Base-by-base conservation (phyloP, 2,113 vertebrate genomes). In the Embiotoca jacksoni region DNA sequence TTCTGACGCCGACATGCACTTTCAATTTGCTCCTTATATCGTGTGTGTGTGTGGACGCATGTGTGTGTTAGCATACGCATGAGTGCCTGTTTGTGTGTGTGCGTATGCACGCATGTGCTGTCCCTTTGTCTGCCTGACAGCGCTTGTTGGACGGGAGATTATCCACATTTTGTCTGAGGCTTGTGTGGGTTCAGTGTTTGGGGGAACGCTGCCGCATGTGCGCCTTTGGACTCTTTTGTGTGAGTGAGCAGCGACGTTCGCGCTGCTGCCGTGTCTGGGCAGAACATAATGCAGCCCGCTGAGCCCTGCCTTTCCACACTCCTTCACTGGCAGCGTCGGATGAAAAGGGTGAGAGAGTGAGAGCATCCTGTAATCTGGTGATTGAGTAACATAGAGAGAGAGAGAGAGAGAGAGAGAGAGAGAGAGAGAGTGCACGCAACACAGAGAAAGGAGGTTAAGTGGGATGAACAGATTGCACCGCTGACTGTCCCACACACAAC, bases 391-490 rank as follows among this genome's bases (percentile, higher is more conserved):
- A 68, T 31, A 52, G 70, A 23, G 69, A 8, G 63, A 5, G 55
- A 37, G 60, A 3, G 55, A 14, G 54, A 10, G 59, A n/a, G 52
- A 14, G 11, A 7, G 14, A 10, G 53, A 14, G 72, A 23, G 78
- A 47, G 70, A 58, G 71, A 15, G 59, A 41, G 78, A 80, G 78
- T 11, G 81, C 80, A 79, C 13, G 67, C 60, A 85, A 71, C 61
- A 3, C 8, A 72, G 62, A 85, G 88, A 88, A 90, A 90, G 71
- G 76, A 93, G 92, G 90, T 90, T 92, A 91, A 92, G 77, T 87
- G 88, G 77, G 85, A 88, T 83, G 89, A 92, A 82, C 88, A 87
- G 88, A 90, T 88, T 88, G 83, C 54, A 75, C 57, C 85, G 76
- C 84, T 84, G 85, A 90, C 86, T 81, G 41, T 1, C 63, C 30